These are phyloP conservation scores for Tipula helvola DNA, from an alignment of 2,888 invertebrate species.

Conservation along the genomic window DNA sequence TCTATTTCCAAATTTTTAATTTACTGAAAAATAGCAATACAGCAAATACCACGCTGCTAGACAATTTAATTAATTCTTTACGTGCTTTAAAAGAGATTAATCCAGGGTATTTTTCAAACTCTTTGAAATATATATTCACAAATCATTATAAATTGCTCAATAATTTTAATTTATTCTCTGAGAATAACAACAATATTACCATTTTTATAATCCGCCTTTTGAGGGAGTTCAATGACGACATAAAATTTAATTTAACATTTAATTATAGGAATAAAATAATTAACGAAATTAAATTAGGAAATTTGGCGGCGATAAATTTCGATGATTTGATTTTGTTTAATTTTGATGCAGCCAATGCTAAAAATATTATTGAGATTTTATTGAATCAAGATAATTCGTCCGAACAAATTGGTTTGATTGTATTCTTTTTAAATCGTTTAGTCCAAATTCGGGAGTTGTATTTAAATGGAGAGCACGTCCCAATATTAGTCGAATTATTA, in stretches of 20 bases:
- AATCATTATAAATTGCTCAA: slow-evolving; percentile 24
- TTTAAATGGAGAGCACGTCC: slow-evolving; percentile 27
- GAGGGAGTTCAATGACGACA: slow-evolving; percentile 20
- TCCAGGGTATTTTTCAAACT: slow-evolving; percentile 10
- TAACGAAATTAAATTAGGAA: slow-evolving; percentile 24
- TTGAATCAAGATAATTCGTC: slow-evolving; percentile 34
- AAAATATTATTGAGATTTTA: slow-evolving; percentile 25
- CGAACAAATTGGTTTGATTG: slow-evolving; percentile 39
- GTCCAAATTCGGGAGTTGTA: slow-evolving; percentile 24
- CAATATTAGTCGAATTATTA: slow-evolving; percentile 33
- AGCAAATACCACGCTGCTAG: background rate
- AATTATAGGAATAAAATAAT: slow-evolving; percentile 29
- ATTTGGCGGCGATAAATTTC: slow-evolving; percentile 14
- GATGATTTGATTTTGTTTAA: slow-evolving; percentile 23
- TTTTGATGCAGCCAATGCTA: slow-evolving; percentile 24
- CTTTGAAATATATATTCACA: slow-evolving; percentile 30
- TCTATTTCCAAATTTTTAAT: background rate
- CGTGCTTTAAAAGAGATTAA: background rate
- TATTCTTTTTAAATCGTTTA: slow-evolving; percentile 38
- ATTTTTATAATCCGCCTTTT: slow-evolving; percentile 20
- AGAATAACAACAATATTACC: slow-evolving; percentile 24
- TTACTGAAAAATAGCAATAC: background rate
- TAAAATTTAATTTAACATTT: slow-evolving; percentile 18
- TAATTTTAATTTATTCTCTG: slow-evolving; percentile 21
- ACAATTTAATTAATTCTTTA: background rate